phyloP scores from a whole-genome alignment of 2,888 invertebrate genomes.

The Plebejus anna region DNA sequence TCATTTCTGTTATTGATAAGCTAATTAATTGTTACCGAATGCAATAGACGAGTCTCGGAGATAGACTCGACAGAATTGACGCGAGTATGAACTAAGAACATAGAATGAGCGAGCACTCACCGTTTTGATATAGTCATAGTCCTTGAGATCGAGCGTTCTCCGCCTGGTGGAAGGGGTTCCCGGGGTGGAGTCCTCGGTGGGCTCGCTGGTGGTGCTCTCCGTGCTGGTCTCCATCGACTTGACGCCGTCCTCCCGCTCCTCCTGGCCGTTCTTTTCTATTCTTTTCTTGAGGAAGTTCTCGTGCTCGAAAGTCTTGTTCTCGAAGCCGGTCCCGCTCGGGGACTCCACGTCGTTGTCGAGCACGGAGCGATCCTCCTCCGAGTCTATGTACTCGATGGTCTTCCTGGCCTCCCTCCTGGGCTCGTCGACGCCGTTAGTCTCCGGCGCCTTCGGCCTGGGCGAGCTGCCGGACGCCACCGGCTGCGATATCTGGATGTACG shows the following conservation, averaged over 20 bases:
- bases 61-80: neutral
- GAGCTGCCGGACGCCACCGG: constrained; percentile 68
- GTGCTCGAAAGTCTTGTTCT: constrained; percentile 73
- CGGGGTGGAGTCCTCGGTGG: constrained; percentile 64
- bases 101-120: constrained; percentile 53
- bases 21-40: neutral
- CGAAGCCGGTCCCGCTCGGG: constrained; percentile 71
- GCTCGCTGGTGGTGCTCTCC: constrained; percentile 68
- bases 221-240: constrained; percentile 74
- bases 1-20: neutral
- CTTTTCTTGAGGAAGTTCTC: constrained; percentile 71
- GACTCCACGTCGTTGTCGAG: constrained; percentile 71
- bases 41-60: neutral
- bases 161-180: constrained; percentile 64
- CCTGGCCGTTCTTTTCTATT: constrained; percentile 61
- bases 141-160: constrained; percentile 57
- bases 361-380: constrained; percentile 57
- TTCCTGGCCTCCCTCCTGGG: constrained; percentile 51
- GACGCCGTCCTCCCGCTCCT: constrained; percentile 53
- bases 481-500: constrained; percentile 80
- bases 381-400: constrained; percentile 65
- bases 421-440: constrained; percentile 52
- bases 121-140: constrained; percentile 63
- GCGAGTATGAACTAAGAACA: constrained; percentile 4
- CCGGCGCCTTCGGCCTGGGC: constrained; percentile 48